Conservation (phyloP, 2,113 vertebrate species). For the Lophochroa leadbeateri region DNA sequence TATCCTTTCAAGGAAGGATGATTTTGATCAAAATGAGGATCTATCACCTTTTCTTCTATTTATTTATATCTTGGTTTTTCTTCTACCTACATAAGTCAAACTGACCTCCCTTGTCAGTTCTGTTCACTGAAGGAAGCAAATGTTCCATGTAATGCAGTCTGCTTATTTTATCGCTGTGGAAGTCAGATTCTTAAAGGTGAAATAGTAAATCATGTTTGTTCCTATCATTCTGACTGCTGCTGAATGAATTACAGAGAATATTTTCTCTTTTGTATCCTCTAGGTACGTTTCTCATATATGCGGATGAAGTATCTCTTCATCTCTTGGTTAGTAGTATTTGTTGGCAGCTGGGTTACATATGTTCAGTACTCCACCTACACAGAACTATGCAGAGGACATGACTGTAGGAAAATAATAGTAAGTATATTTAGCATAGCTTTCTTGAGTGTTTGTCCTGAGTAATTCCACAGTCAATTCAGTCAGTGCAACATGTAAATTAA, state of each 20-base stretch:
- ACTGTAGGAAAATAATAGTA: constrained; percentile 95
- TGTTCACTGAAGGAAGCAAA: neutral
- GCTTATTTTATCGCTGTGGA: neutral
- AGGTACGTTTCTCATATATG: constrained; percentile 91
- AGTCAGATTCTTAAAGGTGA: neutral
- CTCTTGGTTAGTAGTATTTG: constrained; percentile 93
- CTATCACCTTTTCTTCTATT: neutral
- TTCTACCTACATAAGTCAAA: neutral
- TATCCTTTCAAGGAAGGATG: neutral
- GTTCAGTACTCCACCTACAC: constrained; percentile 95
- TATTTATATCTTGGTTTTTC: neutral
- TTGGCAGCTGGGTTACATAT: constrained; percentile 96
- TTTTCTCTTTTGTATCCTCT: constrained; percentile 32
- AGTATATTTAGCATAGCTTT: constrained; percentile 68
- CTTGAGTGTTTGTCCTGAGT: neutral
- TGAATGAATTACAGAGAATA: neutral
- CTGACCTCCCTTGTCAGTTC: neutral
- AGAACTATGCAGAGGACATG: constrained; percentile 93
- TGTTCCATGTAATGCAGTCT: neutral
- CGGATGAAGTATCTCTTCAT: constrained; percentile 96
- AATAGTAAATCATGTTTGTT: neutral
- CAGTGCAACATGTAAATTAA: neutral
- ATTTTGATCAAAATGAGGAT: neutral
- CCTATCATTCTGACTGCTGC: neutral
- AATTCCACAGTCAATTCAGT: neutral